A percentile compares a stretch with the other conserved stretches of the same genome.
These are phyloP conservation scores for Helogale parvula DNA, from an alignment of 2,113 vertebrate genomes.

Conservation along the genomic window DNA sequence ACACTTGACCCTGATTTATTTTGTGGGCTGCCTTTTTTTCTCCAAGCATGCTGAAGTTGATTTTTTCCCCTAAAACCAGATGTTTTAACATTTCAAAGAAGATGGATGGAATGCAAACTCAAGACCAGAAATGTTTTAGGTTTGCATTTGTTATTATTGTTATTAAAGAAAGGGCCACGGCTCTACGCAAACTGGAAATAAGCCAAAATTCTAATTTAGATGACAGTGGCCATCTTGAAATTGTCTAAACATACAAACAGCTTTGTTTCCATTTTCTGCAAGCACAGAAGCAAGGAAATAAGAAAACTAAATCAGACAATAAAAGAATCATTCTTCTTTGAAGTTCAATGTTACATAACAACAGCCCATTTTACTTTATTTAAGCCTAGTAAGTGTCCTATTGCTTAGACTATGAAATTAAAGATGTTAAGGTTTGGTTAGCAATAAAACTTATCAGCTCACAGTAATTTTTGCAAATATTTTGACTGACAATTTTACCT, in stretches of 20 bases:
- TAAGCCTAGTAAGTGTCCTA: background rate
- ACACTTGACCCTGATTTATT: conserved; percentile 81
- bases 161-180: conserved; percentile 65
- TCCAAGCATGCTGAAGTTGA: conserved; percentile 77
- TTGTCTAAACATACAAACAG: conserved; percentile 61
- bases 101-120: conserved; percentile 80
- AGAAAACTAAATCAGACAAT: conserved; percentile 38
- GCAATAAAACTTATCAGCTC: background rate
- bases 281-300: conserved; percentile 45
- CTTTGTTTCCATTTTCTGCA: conserved; percentile 56
- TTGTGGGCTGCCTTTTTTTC: conserved; percentile 78
- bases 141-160: conserved; percentile 78
- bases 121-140: conserved; percentile 77
- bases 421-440: conserved; percentile 17
- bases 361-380: background rate
- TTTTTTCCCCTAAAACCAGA: conserved; percentile 72
- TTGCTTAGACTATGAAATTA: background rate
- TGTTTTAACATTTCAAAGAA: conserved; percentile 81
- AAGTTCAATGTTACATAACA: conserved; percentile 1
- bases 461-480: conserved; percentile 19
- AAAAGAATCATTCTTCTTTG: conserved; percentile 36
- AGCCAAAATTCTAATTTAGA: conserved; percentile 64
- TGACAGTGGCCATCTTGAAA: conserved; percentile 75
- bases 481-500: conserved; percentile 23
- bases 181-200: conserved; percentile 48